A percentile compares a stretch with the other conserved stretches of the same genome.
phyloP scores from a whole-genome alignment of 2,113 vertebrate species.

The Dendropsophus ebraccatus region DNA sequence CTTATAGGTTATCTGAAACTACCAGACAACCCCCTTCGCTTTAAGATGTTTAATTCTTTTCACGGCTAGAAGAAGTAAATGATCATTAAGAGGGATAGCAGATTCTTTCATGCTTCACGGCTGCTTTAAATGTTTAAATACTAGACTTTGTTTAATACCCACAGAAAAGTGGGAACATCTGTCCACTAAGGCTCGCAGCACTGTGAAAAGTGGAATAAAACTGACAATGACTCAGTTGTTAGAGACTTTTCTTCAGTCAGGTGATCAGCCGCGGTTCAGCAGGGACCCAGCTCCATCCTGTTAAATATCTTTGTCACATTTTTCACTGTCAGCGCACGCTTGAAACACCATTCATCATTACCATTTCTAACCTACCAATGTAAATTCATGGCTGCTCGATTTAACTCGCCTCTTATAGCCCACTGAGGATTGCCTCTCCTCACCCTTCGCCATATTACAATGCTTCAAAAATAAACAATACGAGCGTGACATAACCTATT shows the following conservation, averaged over 20 bases:
- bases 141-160: constrained; percentile 55
- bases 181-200: not conserved
- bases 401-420: constrained; percentile 45
- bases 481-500: not conserved
- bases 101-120: constrained; percentile 27
- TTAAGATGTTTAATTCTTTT: not conserved
- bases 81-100: constrained; percentile 25
- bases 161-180: constrained; percentile 52
- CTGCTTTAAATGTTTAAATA: constrained; percentile 58
- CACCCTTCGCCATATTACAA: constrained; percentile 5
- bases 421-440: constrained; percentile 10
- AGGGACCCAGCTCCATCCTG: constrained; percentile 69
- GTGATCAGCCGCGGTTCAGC: constrained; percentile 69
- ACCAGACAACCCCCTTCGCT: not conserved
- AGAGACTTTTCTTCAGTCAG: constrained; percentile 58
- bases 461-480: constrained; percentile 21
- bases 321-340: constrained; percentile 79
- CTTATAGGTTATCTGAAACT: no score
- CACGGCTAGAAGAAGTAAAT: constrained; percentile 1
- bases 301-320: constrained; percentile 77
- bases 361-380: constrained; percentile 70
- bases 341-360: constrained; percentile 80
- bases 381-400: constrained; percentile 54
- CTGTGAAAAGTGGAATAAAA: not conserved
- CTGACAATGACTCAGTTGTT: constrained; percentile 25